Base-by-base conservation (phyloP, 2,797 vertebrate species). In the Sciurus carolinensis region DNA sequence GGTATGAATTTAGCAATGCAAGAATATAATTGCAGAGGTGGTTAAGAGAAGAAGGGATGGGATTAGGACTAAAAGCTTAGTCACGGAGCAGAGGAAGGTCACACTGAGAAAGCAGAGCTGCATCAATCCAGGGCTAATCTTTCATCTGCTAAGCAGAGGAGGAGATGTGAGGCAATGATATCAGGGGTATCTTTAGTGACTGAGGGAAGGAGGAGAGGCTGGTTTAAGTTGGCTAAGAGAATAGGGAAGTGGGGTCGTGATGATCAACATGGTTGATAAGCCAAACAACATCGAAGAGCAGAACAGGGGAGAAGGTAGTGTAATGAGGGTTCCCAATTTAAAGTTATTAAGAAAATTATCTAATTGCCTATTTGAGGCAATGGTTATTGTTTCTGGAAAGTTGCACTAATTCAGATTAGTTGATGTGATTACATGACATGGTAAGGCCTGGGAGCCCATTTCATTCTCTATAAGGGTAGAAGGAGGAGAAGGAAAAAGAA, bases 361-460 rank as follows among this genome's bases (percentile, higher is more conserved):
- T 39, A 30, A 26, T 20, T 82, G n/a, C 36, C 50, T 66, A 28
- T 91, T 33, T 36, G 30, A 30, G n/a, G 30, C 28, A 80, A 33
- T 28, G 72, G 62, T 30, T 62, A 0, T 30, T 95, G n/a, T 88
- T 94, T 91, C 87, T 36, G 10, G 30, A 79, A 94, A 87, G 44
- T 30, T 64, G 67, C 52, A 85, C 13, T 62, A 66, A 30, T 76
- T 18, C 14, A 7, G 13, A n/a, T 82, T 71, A 66, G 52, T 75
- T 54, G 42, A 81, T 77, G 33, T n/a, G 42, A 69, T 30, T 12
- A 39, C 22, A 59, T 9, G 44, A 57, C 67, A 66, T 2, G 2
- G 77, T 54, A 95, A 80, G 62, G 24, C 14, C 59, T 1, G 1
- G 62, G n/a, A 85, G 10, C 36, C 33, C 50, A 15, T 47, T 24